Evolutionary conservation across 2,888 invertebrate genomes (phyloP), one percentile per base, ranked within the genome.

Genomic region (Polia nebulosa): DNA sequence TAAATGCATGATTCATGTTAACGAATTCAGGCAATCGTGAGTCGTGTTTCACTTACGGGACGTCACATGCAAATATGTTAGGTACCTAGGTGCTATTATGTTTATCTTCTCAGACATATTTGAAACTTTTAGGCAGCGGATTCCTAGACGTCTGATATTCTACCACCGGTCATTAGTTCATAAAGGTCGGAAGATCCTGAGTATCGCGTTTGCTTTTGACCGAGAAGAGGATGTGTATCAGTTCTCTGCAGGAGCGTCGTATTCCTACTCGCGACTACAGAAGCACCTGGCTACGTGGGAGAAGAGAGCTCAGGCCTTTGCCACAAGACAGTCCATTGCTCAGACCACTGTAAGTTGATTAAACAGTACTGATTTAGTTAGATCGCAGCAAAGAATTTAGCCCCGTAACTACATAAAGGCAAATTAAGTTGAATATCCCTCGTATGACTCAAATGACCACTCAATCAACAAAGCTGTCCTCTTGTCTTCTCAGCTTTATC

Each of bases 201-300:
- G 99, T 87, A 98, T 99, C 89, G 98, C 98, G 0, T 99, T 99
- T 91, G 97, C 98, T 29, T 99, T 99, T 89, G 99, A 99, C 92
- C 97, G 97, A 64, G 99, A 99, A 90, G 99, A 99, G 83, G 99
- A 99, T 87, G 97, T 98, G 1, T 99, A 99, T 89, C 99, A 99
- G 90, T 99, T 99, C 93, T 97, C 99, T 1, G 97, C 99, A 85
- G 98, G 98, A 32, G 98, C 98, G 73, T 99, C 99, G 0, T 99
- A 99, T 91, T 98, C 99, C n/a, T 99, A 99, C 92, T 98, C 98
- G 0, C 96, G 98, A 63, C 96, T 98, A 59, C 98, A 99, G 92
- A 97, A 97, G 49, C 98, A 99, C 93, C 94, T 99, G 76, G 97
- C 97, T 44, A 92, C 96, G 3, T 96, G 96, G 96, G 94, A 94